Evolutionary conservation across 2,113 vertebrate species (phyloP), one percentile per base, ranked within the genome.

Genomic region (Pygoscelis antarcticus): DNA sequence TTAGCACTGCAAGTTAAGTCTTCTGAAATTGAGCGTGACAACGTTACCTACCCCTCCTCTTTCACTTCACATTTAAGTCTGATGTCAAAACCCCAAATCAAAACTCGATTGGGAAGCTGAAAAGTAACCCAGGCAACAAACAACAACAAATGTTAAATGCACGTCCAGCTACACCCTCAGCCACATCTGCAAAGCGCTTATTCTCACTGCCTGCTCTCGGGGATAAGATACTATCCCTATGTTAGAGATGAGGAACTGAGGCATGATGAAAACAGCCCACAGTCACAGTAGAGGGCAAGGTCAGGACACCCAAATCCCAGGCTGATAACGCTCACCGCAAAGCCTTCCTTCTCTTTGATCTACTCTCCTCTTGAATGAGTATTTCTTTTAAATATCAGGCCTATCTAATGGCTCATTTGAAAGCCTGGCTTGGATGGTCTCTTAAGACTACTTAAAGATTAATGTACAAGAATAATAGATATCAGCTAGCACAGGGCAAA

Each of bases 121-220:
- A 82, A 82, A 87, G 79, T 87, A 91, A 95, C 95, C 89, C 66
- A 76, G 90, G 84, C 90, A 94, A 95, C 84, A 91, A 83, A 58
- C 36, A 84, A 58, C 58, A 93, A 65, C 78, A 83, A 89, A 93
- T 9, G 19, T 79, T 47, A 64, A 40, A 32, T 15, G 75, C 21
- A 23, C 1, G 2, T 58, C 52, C 87, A 96, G 74, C 74, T 87
- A 72, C 74, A 76, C 49, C 65, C 87, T 58, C 52, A 57, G 89
- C 89, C 65, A 51, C 6, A 6, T 52, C 77, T 93, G 71, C 66
- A 66, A 47, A 72, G 57, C 5, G 0, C 49, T 84, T 69, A 23
- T 65, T n/a, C 82, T 79, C 29, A 25, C 58, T 32, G 71, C 26
- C 58, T 90, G 85, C 79, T 60, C 62, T 60, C 10, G 1, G 46